Percentiles rank a stretch among this genome's conserved stretches.
These are phyloP conservation scores for Phyllotreta cruciferae DNA, from an alignment of 2,888 invertebrate species.

Conservation along the genomic window DNA sequence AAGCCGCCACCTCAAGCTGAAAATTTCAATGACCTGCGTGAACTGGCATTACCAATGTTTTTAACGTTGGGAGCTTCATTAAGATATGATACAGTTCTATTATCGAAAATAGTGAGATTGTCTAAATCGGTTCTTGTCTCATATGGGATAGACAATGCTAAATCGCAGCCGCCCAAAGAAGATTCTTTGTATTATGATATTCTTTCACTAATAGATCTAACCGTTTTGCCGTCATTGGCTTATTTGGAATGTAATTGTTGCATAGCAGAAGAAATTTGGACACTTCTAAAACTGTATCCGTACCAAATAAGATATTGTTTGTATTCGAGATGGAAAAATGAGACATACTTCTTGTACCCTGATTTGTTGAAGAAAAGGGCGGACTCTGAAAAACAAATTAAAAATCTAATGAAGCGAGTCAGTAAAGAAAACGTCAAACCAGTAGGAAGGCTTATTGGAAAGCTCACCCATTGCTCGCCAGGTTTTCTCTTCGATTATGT, in stretches of 20 bases:
- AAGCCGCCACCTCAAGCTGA: constrained; percentile 72
- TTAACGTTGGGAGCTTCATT: constrained; percentile 86
- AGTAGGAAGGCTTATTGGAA: constrained; percentile 94
- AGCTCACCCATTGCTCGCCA: constrained; percentile 95
- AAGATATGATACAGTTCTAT: constrained; percentile 84
- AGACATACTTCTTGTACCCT: constrained; percentile 82
- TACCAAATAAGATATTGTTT: constrained; percentile 78
- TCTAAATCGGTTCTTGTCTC: constrained; percentile 56
- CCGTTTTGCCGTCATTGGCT: constrained; percentile 88
- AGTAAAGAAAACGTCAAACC: constrained; percentile 99
- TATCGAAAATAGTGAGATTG: constrained; percentile 81
- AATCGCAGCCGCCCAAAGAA: constrained; percentile 50
- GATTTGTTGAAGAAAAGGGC: constrained; percentile 83
- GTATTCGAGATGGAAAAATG: constrained; percentile 97
- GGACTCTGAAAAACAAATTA: constrained; percentile 88
- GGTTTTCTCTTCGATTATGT: constrained; percentile 95
- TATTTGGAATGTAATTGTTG: constrained; percentile 95
- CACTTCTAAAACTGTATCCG: constrained; percentile 83
- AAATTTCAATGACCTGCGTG: constrained; percentile 75
- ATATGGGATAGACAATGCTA: constrained; percentile 52
- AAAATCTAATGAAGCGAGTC: constrained; percentile 95
- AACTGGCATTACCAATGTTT: constrained; percentile 84
- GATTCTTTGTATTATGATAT: constrained; percentile 82
- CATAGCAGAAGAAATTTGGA: constrained; percentile 96
- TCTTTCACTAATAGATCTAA: constrained; percentile 84